A percentile compares a stretch with the other conserved stretches of the same genome.
Evolutionary conservation across 2,797 vertebrate species (phyloP).

Genomic region (Esox lucius): DNA sequence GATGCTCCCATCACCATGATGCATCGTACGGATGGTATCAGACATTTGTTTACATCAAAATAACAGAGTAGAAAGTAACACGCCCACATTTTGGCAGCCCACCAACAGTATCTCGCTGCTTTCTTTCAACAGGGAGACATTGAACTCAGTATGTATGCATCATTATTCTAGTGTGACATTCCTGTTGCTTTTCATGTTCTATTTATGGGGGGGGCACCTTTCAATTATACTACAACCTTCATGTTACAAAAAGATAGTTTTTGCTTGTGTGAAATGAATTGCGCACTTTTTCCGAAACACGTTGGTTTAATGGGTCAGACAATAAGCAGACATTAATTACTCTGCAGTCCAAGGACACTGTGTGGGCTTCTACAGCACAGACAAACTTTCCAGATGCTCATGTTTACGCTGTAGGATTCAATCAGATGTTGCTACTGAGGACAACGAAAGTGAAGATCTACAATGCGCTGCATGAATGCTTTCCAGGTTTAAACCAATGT

Average conservation of each 20-base stretch:
- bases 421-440: background rate
- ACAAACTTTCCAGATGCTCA: background rate
- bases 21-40: no score
- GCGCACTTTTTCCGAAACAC: background rate
- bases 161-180: background rate
- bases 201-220: background rate
- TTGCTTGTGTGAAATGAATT: background rate
- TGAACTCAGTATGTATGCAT: background rate
- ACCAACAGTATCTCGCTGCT: background rate
- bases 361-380: background rate
- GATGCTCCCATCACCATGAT: no score
- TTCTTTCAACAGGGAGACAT: background rate
- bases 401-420: background rate
- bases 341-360: background rate
- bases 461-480: background rate
- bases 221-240: background rate
- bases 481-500: conserved; percentile 6
- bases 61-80: conserved; percentile 1
- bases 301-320: background rate
- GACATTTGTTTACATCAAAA: background rate
- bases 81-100: background rate
- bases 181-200: background rate
- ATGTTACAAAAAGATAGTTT: background rate
- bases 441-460: background rate
- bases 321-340: background rate